Conservation (phyloP, 2,888 invertebrate species). For the Athetis lepigone region DNA sequence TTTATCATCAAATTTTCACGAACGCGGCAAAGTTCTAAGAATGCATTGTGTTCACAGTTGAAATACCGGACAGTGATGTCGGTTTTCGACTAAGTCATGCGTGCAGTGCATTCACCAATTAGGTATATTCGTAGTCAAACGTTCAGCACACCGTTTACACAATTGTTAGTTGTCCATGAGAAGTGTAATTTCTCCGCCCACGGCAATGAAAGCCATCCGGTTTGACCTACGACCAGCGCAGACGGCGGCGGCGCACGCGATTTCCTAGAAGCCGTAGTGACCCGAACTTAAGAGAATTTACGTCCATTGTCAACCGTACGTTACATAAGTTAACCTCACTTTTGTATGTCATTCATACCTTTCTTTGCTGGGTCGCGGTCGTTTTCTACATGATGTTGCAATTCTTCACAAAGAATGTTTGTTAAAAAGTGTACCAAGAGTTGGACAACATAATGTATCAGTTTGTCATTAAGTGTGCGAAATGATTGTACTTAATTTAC, state of each 20-base stretch:
- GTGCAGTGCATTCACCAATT: constrained; percentile 45
- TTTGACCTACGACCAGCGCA: constrained; percentile 48
- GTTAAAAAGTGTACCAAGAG: background rate
- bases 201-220: constrained; percentile 53
- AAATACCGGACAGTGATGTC: constrained; percentile 47
- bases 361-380: constrained; percentile 36
- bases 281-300: constrained; percentile 25
- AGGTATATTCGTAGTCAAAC: constrained; percentile 24
- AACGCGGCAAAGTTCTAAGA: constrained; percentile 24
- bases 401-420: constrained; percentile 17
- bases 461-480: constrained; percentile 15
- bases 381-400: constrained; percentile 39
- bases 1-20: constrained; percentile 2
- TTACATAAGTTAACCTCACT: constrained; percentile 42
- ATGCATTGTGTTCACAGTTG: constrained; percentile 17
- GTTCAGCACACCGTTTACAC: constrained; percentile 31
- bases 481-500: background rate
- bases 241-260: constrained; percentile 41
- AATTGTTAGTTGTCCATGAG: constrained; percentile 26
- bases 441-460: constrained; percentile 7
- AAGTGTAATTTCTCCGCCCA: constrained; percentile 40
- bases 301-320: constrained; percentile 31
- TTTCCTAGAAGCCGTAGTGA: constrained; percentile 21
- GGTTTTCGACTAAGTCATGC: constrained; percentile 48
- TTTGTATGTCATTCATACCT: constrained; percentile 33